Percentiles rank a stretch among this genome's conserved stretches.
Evolutionary conservation across 2,888 invertebrate species (phyloP).

Genomic region (Neoascia interrupta): DNA sequence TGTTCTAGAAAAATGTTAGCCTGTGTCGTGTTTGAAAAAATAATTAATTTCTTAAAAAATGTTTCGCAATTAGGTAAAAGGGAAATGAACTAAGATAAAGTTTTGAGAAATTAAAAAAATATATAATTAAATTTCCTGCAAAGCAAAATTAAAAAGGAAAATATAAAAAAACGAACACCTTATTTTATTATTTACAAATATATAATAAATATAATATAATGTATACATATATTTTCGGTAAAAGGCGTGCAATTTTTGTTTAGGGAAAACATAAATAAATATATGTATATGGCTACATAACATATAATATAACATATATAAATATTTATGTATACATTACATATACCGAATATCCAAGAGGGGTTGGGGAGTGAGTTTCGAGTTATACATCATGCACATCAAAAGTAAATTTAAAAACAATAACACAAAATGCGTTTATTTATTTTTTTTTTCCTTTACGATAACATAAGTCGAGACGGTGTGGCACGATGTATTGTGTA

Average conservation of each 20-base stretch:
- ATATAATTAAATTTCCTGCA: slow-evolving; percentile 29
- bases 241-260: slow-evolving; percentile 55
- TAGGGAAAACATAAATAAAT: slow-evolving; percentile 58
- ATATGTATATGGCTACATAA: slow-evolving; percentile 62
- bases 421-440: slow-evolving; percentile 63
- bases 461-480: slow-evolving; percentile 39
- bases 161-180: slow-evolving; percentile 11
- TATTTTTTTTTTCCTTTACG: slow-evolving; percentile 17
- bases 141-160: slow-evolving; percentile 33
- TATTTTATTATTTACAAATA: slow-evolving; percentile 9
- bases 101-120: neutral
- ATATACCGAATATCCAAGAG: slow-evolving; percentile 56
- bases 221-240: no score
- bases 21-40: slow-evolving; percentile 3
- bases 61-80: no score
- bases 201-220: slow-evolving; percentile 3
- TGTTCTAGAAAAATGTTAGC: no score
- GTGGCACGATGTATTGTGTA: neutral
- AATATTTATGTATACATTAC: slow-evolving; percentile 63
- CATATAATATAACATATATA: slow-evolving; percentile 65
- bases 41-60: no score
- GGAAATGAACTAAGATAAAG: no score
- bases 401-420: slow-evolving; percentile 65
- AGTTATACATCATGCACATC: slow-evolving; percentile 64
- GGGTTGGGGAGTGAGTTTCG: slow-evolving; percentile 37